Base-by-base conservation (phyloP, 2,888 invertebrate species). In the Stramonita haemastoma region DNA sequence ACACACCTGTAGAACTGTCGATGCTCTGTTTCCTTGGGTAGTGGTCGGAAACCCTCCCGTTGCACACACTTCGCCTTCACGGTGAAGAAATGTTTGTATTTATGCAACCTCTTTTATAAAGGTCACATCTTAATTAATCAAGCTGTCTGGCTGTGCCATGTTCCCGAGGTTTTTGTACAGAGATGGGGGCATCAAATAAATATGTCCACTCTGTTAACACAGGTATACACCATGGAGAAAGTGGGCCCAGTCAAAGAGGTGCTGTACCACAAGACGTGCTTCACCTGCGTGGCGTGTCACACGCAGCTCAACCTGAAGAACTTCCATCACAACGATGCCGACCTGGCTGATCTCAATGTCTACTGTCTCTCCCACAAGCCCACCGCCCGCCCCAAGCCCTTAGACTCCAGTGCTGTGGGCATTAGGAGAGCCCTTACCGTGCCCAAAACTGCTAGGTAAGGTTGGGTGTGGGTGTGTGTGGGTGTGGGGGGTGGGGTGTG, bases 181-280 rank as follows among this genome's bases (percentile, higher is more conserved):
- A n/a, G n/a, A n/a, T n/a, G n/a, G n/a, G n/a, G n/a, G n/a, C n/a
- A n/a, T n/a, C n/a, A n/a, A n/a, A n/a, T n/a, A n/a, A n/a, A n/a
- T n/a, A n/a, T n/a, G n/a, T n/a, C n/a, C n/a, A n/a, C n/a, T n/a
- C n/a, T n/a, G n/a, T n/a, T n/a, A 1, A 22, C 13, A 13, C 70
- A 93, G 89, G 93, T 94, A 5, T 94, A 94, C 89, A 92, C 92
- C 26, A 93, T 94, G 93, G 94, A 94, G 88, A 93, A 92, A 73
- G 81, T 92, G 1, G 94, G 94, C 0, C 94, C 94, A 13, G 92
- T 93, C 81, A 90, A 91, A 32, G 94, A 93, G 26, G 94, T 92
- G 26, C 91, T 94, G 36, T 94, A 93, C 85, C 94, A 94, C 87
- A 94, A 94, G 90, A 91, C 90, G 13, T 94, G 94, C 87, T 94